Base-by-base conservation (phyloP, 2,888 invertebrate genomes). In the Encarsia formosa region DNA sequence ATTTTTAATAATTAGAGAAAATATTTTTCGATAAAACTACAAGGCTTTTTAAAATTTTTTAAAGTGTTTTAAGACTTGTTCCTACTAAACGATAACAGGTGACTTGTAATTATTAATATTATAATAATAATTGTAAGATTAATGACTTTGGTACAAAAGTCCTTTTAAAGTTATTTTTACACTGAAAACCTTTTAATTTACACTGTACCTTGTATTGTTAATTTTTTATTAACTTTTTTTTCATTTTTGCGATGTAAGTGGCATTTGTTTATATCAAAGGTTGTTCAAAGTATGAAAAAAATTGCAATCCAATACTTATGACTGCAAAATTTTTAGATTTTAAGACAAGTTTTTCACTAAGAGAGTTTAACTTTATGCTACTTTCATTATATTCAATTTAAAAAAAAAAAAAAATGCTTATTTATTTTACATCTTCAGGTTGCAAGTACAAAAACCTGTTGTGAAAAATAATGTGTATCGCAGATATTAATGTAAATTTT, bases 401-500 rank as follows among this genome's bases (percentile, higher is more conserved):
- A 46, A 34, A 42, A 34, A 15, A 23, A 39, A 49, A 43, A 19
- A 13, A 37, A 49, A 40, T 20, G 29, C 37, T 49, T 41, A 49
- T 24, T 42, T 45, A 53, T 44, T 41, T 40, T 49, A 26, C 29
- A 44, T 41, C 40, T 40, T n/a, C 24, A 23, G 20, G 32, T 16
- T 31, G 49, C 24, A 45, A 54, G 18, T 42, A 46, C 45, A 41
- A 49, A 38, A 40, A 15, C 40, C 41, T 41, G 44, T 15, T 41
- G 18, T 41, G 32, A 16, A 52, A 29, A 49, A 51, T 13, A 43
- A 50, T 45, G 52, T 39, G 48, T 34, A 45, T 49, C 34, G 37
- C 44, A 24, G 46, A 47, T 44, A 46, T 47, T 53, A 55, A 46
- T 49, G 49, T 50, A 54, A 55, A 50, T 48, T 51, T 53, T 39